These are phyloP conservation scores for Callyntrura sp. DNA, from an alignment of 2,888 invertebrate genomes.

Conservation along the genomic window DNA sequence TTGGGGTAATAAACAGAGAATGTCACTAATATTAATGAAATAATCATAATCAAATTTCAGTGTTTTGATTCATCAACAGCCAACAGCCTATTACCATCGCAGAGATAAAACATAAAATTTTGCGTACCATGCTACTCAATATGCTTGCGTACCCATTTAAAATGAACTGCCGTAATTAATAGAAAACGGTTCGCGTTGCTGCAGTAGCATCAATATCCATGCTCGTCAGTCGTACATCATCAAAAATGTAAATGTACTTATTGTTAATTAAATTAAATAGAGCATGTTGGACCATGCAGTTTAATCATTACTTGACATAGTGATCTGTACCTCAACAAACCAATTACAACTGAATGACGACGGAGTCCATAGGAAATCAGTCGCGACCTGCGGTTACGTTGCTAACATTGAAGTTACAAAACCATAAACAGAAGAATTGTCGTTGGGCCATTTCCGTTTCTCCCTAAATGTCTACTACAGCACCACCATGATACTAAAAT, in stretches of 20 bases:
- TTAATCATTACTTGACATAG: neutral
- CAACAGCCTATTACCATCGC: neutral
- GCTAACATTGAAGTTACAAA: neutral
- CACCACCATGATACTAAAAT: neutral
- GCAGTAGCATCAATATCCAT: neutral
- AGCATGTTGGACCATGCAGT: neutral
- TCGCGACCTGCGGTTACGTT: neutral
- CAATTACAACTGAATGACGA: neutral
- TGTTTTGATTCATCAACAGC: neutral
- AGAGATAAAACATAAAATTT: neutral
- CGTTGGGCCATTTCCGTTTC: neutral
- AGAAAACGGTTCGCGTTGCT: neutral
- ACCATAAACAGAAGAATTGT: constrained; percentile 1
- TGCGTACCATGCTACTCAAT: no score
- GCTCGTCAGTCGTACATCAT: neutral
- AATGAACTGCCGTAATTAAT: constrained; percentile 3
- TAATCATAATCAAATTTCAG: neutral
- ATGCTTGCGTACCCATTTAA: neutral
- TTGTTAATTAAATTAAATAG: constrained; percentile 13
- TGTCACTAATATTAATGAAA: constrained; percentile 29
- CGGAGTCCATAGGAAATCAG: neutral
- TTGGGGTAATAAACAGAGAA: neutral
- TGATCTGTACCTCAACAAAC: constrained; percentile 36
- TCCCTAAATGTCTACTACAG: neutral
- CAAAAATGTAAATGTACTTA: constrained; percentile 21